These are phyloP conservation scores for Drosophila kanapiae DNA, from an alignment of 1,140 invertebrate species.

Conservation along the genomic window DNA sequence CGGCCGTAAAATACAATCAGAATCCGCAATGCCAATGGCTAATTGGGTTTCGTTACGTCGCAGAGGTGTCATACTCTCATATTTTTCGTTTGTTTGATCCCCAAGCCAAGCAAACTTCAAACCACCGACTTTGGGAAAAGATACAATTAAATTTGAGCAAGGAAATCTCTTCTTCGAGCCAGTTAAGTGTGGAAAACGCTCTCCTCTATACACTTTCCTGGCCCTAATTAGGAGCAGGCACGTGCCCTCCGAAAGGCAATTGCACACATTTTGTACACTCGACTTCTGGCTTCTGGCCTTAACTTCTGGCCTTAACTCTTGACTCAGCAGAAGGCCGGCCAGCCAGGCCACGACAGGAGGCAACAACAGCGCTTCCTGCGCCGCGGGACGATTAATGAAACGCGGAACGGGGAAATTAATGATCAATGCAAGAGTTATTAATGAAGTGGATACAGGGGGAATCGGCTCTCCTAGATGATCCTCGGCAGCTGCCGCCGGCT, in stretches of 20 bases:
- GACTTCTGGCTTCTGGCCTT: constrained; percentile 42
- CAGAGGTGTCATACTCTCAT: too few relatives aligned
- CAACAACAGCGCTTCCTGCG: neutral
- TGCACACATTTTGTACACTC: constrained; percentile 41
- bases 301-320: constrained; percentile 12
- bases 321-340: neutral
- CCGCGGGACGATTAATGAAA: constrained; percentile 71
- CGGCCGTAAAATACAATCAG: constrained; percentile 40
- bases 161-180: neutral
- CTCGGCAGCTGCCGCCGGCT: constrained; percentile 35
- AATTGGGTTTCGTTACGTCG: constrained; percentile 20
- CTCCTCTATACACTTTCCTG: neutral
- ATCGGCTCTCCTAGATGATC: constrained; percentile 1
- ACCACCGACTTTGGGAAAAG: neutral
- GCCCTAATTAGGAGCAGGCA: constrained; percentile 19
- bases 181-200: neutral
- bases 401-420: constrained; percentile 74
- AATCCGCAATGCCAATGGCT: constrained; percentile 9
- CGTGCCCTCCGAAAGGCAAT: neutral
- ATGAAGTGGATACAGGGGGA: constrained; percentile 52
- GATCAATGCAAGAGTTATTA: constrained; percentile 75
- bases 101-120: neutral
- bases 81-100: too few relatives aligned
- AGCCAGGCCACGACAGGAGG: neutral
- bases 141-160: too few relatives aligned